phyloP scores from a whole-genome alignment of 1,140 invertebrate species.

The Apocrypta bakeri region DNA sequence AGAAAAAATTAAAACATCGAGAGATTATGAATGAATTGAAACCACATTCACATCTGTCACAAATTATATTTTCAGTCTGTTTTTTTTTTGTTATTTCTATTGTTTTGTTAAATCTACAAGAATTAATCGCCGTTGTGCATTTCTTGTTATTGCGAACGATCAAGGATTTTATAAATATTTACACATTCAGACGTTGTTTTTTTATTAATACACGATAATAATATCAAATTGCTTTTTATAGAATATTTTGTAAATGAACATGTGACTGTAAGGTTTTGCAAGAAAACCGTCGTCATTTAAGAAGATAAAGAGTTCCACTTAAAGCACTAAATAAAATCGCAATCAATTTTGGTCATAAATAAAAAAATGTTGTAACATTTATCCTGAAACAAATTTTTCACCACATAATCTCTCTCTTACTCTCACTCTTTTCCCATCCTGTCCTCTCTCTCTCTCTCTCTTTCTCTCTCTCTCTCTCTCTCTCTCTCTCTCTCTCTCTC shows the following conservation, averaged over 20 bases:
- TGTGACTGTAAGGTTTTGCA: not conserved
- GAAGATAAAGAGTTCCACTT: not conserved
- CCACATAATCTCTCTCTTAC: not conserved
- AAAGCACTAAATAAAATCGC: not conserved
- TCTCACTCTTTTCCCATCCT: too few relatives aligned
- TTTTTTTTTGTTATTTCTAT: slow-evolving; percentile 39
- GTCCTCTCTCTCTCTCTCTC: too few relatives aligned
- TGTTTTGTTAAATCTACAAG: slow-evolving; percentile 41
- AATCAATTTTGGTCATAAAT: slow-evolving; percentile 1
- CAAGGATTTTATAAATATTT: slow-evolving; percentile 48
- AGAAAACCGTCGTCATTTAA: slow-evolving; percentile 12
- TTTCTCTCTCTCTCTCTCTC: not conserved
- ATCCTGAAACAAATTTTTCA: not conserved
- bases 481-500: not conserved
- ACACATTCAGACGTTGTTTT: slow-evolving; percentile 40
- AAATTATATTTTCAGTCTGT: slow-evolving; percentile 52
- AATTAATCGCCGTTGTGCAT: slow-evolving; percentile 34
- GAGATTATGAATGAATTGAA: slow-evolving; percentile 43
- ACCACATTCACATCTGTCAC: slow-evolving; percentile 45
- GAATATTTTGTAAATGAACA: slow-evolving; percentile 25
- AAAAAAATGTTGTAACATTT: slow-evolving; percentile 13
- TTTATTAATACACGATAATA: slow-evolving; percentile 27
- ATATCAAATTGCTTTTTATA: slow-evolving; percentile 30
- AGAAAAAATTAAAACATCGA: slow-evolving; percentile 38
- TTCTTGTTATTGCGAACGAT: slow-evolving; percentile 33